These are phyloP conservation scores for Macropis europaea DNA, from an alignment of 2,888 invertebrate genomes.

Conservation along the genomic window DNA sequence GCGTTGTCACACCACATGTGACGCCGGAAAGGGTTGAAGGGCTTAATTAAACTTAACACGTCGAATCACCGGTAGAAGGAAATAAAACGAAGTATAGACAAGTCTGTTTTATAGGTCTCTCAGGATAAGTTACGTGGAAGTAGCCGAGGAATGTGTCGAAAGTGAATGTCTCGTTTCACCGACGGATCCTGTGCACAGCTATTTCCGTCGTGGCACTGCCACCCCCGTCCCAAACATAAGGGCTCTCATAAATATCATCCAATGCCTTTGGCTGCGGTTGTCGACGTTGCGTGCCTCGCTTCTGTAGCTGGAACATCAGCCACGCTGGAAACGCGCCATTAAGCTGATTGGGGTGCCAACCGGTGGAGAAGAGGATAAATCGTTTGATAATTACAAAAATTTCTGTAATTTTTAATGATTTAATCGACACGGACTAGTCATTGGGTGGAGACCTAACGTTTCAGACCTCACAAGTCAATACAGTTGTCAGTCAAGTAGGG, in stretches of 20 bases:
- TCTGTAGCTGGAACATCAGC: not conserved
- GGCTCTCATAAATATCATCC: slow-evolving; percentile 55
- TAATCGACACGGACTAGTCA: no score
- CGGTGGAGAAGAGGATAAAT: slow-evolving; percentile 12
- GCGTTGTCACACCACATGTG: no score
- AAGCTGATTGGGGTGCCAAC: slow-evolving; percentile 27
- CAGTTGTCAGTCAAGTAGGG: no score
- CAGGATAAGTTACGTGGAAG: slow-evolving; percentile 33
- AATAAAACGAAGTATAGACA: not conserved
- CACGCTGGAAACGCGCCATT: slow-evolving; percentile 11
- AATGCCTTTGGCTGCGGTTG: slow-evolving; percentile 44
- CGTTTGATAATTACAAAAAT: no score
- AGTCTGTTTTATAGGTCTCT: not conserved
- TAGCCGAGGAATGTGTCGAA: slow-evolving; percentile 35
- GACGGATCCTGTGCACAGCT: slow-evolving; percentile 34
- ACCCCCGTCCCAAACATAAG: slow-evolving; percentile 34
- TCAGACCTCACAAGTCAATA: no score
- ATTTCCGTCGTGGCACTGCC: slow-evolving; percentile 54
- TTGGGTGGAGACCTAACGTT: no score
- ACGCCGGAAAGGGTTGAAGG: no score
- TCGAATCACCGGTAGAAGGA: no score
- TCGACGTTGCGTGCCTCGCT: slow-evolving; percentile 17
- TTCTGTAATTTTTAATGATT: no score
- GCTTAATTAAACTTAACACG: no score
- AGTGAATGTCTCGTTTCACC: slow-evolving; percentile 26